Evolutionary conservation across 2,113 vertebrate genomes (phyloP), one percentile per base, ranked within the genome.

Genomic region (Eurypyga helias): DNA sequence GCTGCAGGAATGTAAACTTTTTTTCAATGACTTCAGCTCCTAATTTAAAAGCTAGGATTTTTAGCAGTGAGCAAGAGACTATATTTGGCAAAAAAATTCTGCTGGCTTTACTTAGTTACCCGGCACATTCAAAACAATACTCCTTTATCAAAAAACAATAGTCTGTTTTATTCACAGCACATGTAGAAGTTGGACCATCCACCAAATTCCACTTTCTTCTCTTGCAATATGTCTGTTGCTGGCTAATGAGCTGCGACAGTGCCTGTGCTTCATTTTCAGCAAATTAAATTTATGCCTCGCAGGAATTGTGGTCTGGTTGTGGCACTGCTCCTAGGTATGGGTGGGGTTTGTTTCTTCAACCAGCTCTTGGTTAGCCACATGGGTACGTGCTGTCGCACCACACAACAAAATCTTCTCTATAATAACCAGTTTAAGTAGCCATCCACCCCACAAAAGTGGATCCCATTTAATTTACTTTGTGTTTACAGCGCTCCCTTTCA

Each of bases 31-130:
- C 98, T 98, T 98, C 97, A 98, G 96, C 87, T 98, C 96, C 97
- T 97, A 98, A 98, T 97, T 98, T 98, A 97, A 98, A 98, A 97
- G 93, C 96, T 98, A 96, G 85, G 96, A 95, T 96, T 98, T 98
- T 97, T 98, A 97, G 95, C 93, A 98, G 93, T 97, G 93, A 98
- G 94, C 97, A 97, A 96, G 97, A 98, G 97, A 97, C 98, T 98
- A 98, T 98, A 98, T 98, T 98, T 98, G 98, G 98, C 98, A 87
- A 98, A 98, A 98, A 98, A 98, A 98, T 97, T 98, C 96, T 98
- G 72, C 97, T 97, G 96, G 92, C 95, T 98, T 97, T 97, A 94
- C 96, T 98, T 97, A 96, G 96, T 97, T 97, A 97, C 96, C 97
- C 97, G 75, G 91, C 97, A 98, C 95, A 98, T 94, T 98, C 96